These are phyloP conservation scores for Silurus lanzhouensis DNA, from an alignment of 2,797 vertebrate genomes.

Conservation along the genomic window DNA sequence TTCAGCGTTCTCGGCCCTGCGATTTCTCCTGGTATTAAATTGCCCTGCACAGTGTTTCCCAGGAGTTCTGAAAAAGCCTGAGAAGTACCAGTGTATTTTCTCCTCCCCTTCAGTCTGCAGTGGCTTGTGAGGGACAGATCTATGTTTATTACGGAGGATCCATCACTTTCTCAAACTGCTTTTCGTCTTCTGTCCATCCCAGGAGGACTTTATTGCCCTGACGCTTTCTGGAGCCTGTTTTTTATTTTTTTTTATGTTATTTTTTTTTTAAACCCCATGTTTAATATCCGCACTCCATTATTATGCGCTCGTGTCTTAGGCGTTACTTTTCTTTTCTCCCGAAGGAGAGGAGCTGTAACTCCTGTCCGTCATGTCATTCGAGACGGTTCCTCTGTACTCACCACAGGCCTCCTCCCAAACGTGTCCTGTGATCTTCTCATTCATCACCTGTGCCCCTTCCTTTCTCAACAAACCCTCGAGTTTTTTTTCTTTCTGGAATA, in stretches of 20 bases:
- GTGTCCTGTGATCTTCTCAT: conserved; percentile 73
- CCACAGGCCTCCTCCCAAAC: conserved; percentile 64
- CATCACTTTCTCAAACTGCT: conserved; percentile 39
- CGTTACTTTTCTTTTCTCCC: not conserved
- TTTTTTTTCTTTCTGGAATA: conserved; percentile 60
- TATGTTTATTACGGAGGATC: conserved; percentile 54
- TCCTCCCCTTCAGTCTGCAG: conserved; percentile 29
- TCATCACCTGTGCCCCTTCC: conserved; percentile 66
- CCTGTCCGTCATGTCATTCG: conserved; percentile 69
- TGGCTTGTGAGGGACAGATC: conserved; percentile 54
- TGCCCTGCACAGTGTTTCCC: conserved; percentile 70
- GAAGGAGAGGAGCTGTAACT: conserved; percentile 12
- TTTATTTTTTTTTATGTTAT: conserved; percentile 37
- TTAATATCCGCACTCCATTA: conserved; percentile 35
- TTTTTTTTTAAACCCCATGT: conserved; percentile 37
- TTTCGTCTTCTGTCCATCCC: conserved; percentile 33
- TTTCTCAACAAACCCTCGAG: conserved; percentile 7
- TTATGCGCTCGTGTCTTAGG: not conserved
- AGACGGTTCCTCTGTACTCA: conserved; percentile 64
- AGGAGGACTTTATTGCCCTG: conserved; percentile 38
- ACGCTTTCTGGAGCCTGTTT: conserved; percentile 38
- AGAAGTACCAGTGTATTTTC: conserved; percentile 62
- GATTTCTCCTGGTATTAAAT: conserved; percentile 71
- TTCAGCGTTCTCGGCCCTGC: conserved; percentile 70
- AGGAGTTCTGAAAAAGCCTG: conserved; percentile 61